Evolutionary conservation across 2,797 vertebrate species (phyloP), one percentile per base, ranked within the genome.

Genomic region (Semotilus atromaculatus): DNA sequence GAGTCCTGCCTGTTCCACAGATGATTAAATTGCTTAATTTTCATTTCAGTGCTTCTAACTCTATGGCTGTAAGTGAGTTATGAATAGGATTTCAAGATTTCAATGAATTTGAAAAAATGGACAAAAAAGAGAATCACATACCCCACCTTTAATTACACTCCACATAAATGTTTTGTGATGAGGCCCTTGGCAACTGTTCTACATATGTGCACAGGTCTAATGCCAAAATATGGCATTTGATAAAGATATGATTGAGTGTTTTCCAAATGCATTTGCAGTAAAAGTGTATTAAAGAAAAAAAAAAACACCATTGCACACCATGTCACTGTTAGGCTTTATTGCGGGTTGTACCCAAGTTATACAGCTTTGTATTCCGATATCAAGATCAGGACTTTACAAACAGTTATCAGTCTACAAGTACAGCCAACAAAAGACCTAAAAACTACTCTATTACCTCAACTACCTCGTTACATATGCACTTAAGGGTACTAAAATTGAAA

Each of bases 271-370:
- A 31, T 43, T 31, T 19, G 40, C 14, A 21, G 8, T 34, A 19
- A 13, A 55, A 71, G 16, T 53, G 26, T 40, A 31, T 60, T 26
- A 6, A 45, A 60, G 16, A 40, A 29, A 23, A 19, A 9, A 43
- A 26, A 29, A 21, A 26, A 14, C 23, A 45, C 0, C 55, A 62
- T 18, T n/a, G 7, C 79, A 82, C 53, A 68, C 55, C 8, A 58
- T 31, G 73, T 93, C 89, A 92, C 88, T 89, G 93, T 95, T 95
- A 96, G 93, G 94, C 93, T 95, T 96, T 95, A 96, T 96, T 96
- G 93, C 93, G 95, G 95, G 95, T 95, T 95, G 94, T 92, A 95
- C 95, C 95, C 94, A 93, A 93, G 94, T 96, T 95, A 95, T 95
- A 96, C 95, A 96, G 95, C 95, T 95, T 96, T 93, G 93, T 95